Percentiles rank a stretch among this genome's conserved stretches.
Conservation (phyloP, 2,888 invertebrate species). For the Boloria selene region DNA sequence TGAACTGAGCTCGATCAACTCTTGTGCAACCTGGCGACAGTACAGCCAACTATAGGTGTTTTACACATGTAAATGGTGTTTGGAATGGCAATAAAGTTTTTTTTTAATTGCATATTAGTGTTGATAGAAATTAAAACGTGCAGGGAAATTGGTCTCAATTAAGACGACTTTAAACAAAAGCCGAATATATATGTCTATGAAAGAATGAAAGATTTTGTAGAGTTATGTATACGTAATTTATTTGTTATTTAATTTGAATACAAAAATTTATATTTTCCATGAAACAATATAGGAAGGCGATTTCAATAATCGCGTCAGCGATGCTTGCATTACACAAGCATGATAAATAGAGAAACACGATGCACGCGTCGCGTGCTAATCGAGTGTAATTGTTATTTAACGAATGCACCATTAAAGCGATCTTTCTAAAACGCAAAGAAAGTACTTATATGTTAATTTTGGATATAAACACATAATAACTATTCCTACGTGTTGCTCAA, state of each 20-base stretch:
- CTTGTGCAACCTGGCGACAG: slow-evolving; percentile 84
- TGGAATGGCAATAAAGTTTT: no score
- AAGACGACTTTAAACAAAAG: no score
- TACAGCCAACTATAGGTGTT: neutral
- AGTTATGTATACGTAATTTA: no score
- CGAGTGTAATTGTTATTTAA: slow-evolving; percentile 20
- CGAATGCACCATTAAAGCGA: slow-evolving; percentile 18
- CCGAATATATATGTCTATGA: no score
- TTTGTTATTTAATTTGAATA: no score
- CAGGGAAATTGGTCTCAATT: no score
- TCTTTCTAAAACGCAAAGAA: slow-evolving; percentile 15
- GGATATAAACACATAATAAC: neutral
- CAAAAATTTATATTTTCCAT: no score
- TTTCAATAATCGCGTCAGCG: neutral
- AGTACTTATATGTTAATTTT: slow-evolving; percentile 16
- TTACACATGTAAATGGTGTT: neutral
- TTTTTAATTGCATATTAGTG: no score
- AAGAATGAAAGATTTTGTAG: no score
- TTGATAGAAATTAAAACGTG: no score
- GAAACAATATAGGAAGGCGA: slow-evolving; percentile 8
- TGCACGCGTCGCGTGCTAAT: slow-evolving; percentile 24
- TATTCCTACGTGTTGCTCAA: no score
- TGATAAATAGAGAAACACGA: slow-evolving; percentile 27
- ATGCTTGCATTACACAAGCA: slow-evolving; percentile 9
- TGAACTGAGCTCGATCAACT: slow-evolving; percentile 90